Evolutionary conservation across 2,113 vertebrate genomes (phyloP).

Genomic region (Tachysurus vachellii): DNA sequence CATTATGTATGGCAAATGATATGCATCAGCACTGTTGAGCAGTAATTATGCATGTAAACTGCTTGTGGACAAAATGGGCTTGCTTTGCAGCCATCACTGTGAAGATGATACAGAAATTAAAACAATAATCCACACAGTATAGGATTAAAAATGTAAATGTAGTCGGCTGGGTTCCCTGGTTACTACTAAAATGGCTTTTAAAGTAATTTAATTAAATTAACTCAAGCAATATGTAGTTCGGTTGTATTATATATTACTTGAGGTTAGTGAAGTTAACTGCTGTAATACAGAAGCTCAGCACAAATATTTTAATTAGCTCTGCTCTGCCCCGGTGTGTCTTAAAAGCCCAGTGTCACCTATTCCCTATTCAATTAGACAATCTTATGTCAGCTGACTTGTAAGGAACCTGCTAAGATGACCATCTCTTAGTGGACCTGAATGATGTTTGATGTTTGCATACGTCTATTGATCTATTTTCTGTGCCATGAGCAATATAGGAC

Average conservation of each 20-base stretch:
- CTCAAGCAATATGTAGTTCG: background rate
- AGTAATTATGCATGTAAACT: background rate
- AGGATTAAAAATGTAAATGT: background rate
- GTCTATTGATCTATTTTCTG: background rate
- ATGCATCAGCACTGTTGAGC: background rate
- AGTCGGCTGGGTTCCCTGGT: background rate
- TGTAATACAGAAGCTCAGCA: background rate
- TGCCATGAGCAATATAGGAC: background rate
- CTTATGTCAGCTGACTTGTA: background rate
- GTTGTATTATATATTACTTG: background rate
- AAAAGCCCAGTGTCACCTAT: constrained; percentile 3
- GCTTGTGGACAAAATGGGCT: background rate
- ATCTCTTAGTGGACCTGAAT: background rate
- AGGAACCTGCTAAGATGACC: background rate
- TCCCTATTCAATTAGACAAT: constrained; percentile 6
- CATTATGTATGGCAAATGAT: background rate
- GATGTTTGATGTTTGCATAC: background rate
- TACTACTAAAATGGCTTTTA: background rate
- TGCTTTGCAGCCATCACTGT: background rate
- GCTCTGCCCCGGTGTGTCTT: background rate
- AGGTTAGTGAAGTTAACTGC: constrained; percentile 10
- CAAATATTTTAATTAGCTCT: constrained; percentile 28
- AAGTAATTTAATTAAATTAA: background rate
- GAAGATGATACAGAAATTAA: background rate
- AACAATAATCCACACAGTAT: background rate